Evolutionary conservation across 2,797 vertebrate genomes (phyloP).

Genomic region (Fundulus diaphanus): DNA sequence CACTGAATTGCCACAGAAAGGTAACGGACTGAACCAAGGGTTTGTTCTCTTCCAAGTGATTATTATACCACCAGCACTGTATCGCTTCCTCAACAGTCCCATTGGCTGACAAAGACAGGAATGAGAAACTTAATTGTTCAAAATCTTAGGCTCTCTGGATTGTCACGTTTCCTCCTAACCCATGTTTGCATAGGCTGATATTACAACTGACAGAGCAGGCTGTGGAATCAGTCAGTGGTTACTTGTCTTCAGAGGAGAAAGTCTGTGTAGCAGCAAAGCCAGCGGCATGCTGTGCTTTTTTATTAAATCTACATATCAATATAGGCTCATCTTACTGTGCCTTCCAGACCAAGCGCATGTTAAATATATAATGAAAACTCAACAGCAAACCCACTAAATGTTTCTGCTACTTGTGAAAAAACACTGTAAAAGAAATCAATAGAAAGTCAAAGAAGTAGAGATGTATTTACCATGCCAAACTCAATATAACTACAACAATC

Average conservation of each 20-base stretch:
- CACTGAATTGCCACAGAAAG: neutral
- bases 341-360: neutral
- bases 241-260: conserved; percentile 52
- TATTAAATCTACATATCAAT: neutral
- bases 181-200: conserved; percentile 57
- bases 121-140: conserved; percentile 73
- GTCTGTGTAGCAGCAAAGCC: conserved; percentile 27
- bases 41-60: conserved; percentile 10
- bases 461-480: neutral
- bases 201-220: conserved; percentile 64
- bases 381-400: too few species aligned
- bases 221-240: conserved; percentile 65
- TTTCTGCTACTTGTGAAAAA: neutral
- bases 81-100: conserved; percentile 36
- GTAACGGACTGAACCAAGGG: neutral
- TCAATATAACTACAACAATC: neutral
- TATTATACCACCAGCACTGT: conserved; percentile 20
- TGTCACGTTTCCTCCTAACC: conserved; percentile 20
- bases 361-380: neutral
- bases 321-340: neutral
- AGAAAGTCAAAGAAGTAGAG: neutral
- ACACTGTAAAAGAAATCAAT: neutral
- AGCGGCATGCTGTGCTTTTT: conserved; percentile 8
- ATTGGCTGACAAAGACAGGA: conserved; percentile 55
- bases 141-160: conserved; percentile 64